Conservation (phyloP, 1,140 invertebrate species). For the Eueides isabella region DNA sequence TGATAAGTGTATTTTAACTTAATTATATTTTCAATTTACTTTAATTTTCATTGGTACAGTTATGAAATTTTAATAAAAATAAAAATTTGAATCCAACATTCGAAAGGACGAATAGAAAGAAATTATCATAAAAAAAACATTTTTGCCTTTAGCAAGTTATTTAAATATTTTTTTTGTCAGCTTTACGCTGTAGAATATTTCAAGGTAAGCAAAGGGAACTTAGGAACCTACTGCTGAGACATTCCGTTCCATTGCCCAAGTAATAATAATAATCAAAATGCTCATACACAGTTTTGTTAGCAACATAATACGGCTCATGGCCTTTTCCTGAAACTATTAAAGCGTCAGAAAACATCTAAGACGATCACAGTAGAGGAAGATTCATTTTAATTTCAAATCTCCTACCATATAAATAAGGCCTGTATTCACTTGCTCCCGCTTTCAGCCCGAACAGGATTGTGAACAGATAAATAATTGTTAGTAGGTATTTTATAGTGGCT, state of each 20-base stretch:
- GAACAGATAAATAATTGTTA: slow-evolving; percentile 60
- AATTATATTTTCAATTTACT: too few relatives aligned
- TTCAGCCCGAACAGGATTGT: slow-evolving; percentile 64
- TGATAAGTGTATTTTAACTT: too few relatives aligned
- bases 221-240: too few relatives aligned
- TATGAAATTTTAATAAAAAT: background rate
- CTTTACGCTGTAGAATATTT: too few relatives aligned
- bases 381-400: slow-evolving; percentile 63
- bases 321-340: slow-evolving; percentile 34
- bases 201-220: too few relatives aligned
- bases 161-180: too few relatives aligned
- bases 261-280: slow-evolving; percentile 29
- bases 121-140: too few relatives aligned
- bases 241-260: too few relatives aligned
- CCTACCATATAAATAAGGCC: slow-evolving; percentile 77
- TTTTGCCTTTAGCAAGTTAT: too few relatives aligned
- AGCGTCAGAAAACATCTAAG: slow-evolving; percentile 41
- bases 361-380: slow-evolving; percentile 49
- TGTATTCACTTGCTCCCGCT: slow-evolving; percentile 77
- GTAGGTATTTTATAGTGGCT: slow-evolving; percentile 22
- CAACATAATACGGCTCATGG: slow-evolving; percentile 26
- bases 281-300: slow-evolving; percentile 18
- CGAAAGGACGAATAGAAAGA: too few relatives aligned
- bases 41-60: too few relatives aligned
- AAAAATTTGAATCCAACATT: background rate